Percentiles rank a stretch among this genome's conserved stretches.
Conservation (phyloP, 2,888 invertebrate species). For the Marronus borbonicus region DNA sequence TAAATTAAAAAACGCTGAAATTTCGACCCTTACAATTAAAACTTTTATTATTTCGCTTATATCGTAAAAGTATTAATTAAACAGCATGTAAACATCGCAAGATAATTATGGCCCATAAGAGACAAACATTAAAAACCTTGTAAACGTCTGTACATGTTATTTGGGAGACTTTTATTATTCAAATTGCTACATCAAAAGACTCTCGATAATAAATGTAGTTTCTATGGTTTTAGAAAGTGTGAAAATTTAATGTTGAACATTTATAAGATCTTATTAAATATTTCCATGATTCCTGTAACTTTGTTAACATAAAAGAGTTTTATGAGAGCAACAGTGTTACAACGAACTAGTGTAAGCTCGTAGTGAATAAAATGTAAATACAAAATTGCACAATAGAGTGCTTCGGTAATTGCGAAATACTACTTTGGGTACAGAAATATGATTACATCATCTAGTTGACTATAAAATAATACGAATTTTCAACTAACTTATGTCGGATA, state of each 20-base stretch:
- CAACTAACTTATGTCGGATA: no score
- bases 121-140: conserved; percentile 30
- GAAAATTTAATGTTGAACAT: conserved; percentile 2
- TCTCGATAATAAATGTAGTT: not conserved
- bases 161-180: conserved; percentile 7
- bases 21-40: conserved; percentile 36
- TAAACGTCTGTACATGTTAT: conserved; percentile 13
- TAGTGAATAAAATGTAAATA: no score
- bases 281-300: no score
- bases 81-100: conserved; percentile 45
- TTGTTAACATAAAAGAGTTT: no score
- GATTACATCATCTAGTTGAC: no score
- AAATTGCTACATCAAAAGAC: not conserved
- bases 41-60: conserved; percentile 39
- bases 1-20: conserved; percentile 44
- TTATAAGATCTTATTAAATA: not conserved
- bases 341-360: no score
- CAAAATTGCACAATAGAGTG: no score
- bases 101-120: conserved; percentile 40
- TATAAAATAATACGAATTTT: no score
- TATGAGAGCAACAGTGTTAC: no score
- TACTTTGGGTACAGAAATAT: no score
- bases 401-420: no score
- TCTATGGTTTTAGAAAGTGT: not conserved
- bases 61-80: conserved; percentile 44